Evolutionary conservation across 2,797 vertebrate genomes (phyloP).

Genomic region (Tapirus indicus): DNA sequence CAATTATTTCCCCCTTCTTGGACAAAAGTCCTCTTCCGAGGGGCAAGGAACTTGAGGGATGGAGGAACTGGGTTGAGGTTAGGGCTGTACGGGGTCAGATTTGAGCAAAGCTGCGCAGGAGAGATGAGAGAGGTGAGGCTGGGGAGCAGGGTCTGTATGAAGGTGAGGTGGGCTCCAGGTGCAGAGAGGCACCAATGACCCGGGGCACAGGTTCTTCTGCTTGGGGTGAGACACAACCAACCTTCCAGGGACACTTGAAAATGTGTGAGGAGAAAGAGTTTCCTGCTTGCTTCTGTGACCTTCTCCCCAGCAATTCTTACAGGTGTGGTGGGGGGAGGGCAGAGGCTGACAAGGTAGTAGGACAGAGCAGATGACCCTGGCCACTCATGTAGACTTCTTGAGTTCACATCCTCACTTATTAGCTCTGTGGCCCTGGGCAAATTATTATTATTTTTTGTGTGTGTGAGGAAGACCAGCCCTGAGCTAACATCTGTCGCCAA

Average conservation of each 20-base stretch:
- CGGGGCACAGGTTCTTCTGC: background rate
- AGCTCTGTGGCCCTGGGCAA: background rate
- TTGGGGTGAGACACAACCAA: background rate
- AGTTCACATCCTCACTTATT: background rate
- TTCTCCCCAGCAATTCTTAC: background rate
- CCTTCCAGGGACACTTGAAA: background rate
- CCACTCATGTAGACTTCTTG: background rate
- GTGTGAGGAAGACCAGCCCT: no score
- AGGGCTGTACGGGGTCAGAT: background rate
- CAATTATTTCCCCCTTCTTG: background rate
- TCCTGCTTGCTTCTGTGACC: background rate
- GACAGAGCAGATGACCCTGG: background rate
- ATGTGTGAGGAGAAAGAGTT: background rate
- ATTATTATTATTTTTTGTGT: background rate
- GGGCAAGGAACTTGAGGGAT: background rate
- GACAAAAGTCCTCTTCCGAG: background rate
- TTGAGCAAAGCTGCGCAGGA: background rate
- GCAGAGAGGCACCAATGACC: background rate
- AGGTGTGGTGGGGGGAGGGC: accelerated
- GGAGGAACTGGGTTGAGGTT: background rate
- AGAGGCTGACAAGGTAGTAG: background rate
- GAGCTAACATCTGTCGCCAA: no score
- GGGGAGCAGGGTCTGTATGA: background rate
- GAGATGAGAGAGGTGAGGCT: background rate
- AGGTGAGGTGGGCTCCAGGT: background rate